These are phyloP conservation scores for Microctenopoma steveboyesi DNA, from an alignment of 2,797 vertebrate species.

Conservation along the genomic window DNA sequence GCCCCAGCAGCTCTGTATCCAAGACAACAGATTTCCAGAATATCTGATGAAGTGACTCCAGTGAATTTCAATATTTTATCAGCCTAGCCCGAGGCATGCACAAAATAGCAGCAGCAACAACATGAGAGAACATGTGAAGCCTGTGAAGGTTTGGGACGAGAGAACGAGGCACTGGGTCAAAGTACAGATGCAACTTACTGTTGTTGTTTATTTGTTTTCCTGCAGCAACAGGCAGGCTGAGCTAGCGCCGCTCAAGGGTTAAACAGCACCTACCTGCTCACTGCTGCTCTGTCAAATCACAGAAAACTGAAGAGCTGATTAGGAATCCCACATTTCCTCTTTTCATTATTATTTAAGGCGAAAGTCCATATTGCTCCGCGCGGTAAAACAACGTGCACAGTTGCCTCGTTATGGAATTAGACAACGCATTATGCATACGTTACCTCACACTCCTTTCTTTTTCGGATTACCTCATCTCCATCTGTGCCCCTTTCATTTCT, in stretches of 20 bases:
- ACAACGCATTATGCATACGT: slow-evolving; percentile 67
- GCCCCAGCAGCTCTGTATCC: slow-evolving; percentile 54
- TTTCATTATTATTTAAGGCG: slow-evolving; percentile 14
- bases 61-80: slow-evolving; percentile 78
- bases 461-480: slow-evolving; percentile 70
- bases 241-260: not conserved
- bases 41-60: slow-evolving; percentile 65
- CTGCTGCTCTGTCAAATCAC: slow-evolving; percentile 6
- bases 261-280: slow-evolving; percentile 1
- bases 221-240: slow-evolving; percentile 50
- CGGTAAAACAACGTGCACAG: slow-evolving; percentile 19
- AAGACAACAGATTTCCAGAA: slow-evolving; percentile 75
- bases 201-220: slow-evolving; percentile 20
- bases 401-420: slow-evolving; percentile 42
- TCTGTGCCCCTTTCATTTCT: slow-evolving; percentile 56
- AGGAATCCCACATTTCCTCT: slow-evolving; percentile 28
- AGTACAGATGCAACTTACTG: slow-evolving; percentile 21
- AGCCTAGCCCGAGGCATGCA: slow-evolving; percentile 46
- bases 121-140: slow-evolving; percentile 28
- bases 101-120: slow-evolving; percentile 54
- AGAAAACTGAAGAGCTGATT: slow-evolving; percentile 20
- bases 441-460: slow-evolving; percentile 59
- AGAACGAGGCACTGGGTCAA: not conserved
- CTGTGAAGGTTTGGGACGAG: slow-evolving; percentile 1
- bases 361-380: slow-evolving; percentile 28